These are phyloP conservation scores for Copidosoma floridanum DNA, from an alignment of 1,140 invertebrate species.

Conservation along the genomic window DNA sequence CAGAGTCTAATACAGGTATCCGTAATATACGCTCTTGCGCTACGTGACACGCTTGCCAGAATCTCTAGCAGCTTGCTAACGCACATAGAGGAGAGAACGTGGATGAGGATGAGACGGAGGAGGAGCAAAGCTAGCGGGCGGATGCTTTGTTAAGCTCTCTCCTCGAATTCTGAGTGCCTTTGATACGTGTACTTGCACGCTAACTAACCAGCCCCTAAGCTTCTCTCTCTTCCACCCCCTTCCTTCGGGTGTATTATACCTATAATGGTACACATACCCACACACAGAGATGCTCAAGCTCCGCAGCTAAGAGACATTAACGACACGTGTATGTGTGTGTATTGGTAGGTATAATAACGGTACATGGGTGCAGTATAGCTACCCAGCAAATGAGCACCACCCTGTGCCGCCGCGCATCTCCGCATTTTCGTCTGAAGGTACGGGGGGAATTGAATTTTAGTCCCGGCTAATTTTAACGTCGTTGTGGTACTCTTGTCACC, in stretches of 20 bases:
- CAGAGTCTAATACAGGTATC: too few relatives aligned
- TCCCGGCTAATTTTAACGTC: constrained; percentile 53
- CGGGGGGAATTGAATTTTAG: constrained; percentile 55
- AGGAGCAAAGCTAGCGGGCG: too few relatives aligned
- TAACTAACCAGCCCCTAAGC: constrained; percentile 59
- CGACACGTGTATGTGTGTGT: constrained; percentile 13
- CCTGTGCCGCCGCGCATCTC: neutral
- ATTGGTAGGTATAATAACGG: constrained; percentile 22
- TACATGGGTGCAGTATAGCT: constrained; percentile 17
- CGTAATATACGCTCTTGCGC: too few relatives aligned
- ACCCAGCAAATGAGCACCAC: constrained; percentile 12
- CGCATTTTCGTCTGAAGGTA: constrained; percentile 47
- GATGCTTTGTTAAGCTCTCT: constrained; percentile 55
- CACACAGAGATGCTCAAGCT: constrained; percentile 6
- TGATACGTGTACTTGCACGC: constrained; percentile 60
- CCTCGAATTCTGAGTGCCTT: constrained; percentile 56
- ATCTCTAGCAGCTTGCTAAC: constrained; percentile 50
- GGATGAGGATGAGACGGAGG: neutral
- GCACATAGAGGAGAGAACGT: too few relatives aligned
- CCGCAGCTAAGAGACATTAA: too few relatives aligned
- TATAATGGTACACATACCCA: constrained; percentile 31
- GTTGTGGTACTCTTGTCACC: constrained; percentile 36
- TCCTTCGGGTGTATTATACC: too few relatives aligned
- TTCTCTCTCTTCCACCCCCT: constrained; percentile 37
- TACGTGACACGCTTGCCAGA: constrained; percentile 58